Conservation (phyloP, 2,797 vertebrate genomes). For the Rousettus madagascariensis region DNA sequence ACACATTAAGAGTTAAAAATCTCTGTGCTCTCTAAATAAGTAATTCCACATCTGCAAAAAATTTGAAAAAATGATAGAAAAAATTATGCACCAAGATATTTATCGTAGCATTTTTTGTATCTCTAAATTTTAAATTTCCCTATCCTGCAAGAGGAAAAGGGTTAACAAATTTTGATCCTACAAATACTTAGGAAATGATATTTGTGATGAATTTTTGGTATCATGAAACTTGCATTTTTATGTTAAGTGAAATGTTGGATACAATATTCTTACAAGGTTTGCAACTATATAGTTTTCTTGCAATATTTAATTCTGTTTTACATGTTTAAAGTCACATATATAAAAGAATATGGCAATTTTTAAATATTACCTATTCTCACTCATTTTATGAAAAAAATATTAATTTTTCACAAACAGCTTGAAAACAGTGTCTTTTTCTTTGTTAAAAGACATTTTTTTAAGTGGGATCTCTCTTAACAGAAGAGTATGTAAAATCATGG, state of each 20-base stretch:
- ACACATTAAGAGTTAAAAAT: slow-evolving; percentile 1
- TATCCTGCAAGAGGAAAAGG: not conserved
- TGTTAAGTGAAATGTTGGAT: not conserved
- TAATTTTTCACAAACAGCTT: not conserved
- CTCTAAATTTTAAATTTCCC: slow-evolving; percentile 25
- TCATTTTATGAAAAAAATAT: not conserved
- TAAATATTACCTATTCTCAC: not conserved
- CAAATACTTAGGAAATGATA: not conserved
- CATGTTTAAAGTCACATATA: not conserved
- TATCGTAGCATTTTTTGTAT: slow-evolving; percentile 15
- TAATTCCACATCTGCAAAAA: slow-evolving; percentile 45
- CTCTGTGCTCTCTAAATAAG: not conserved
- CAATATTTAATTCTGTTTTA: not conserved
- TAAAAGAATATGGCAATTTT: not conserved
- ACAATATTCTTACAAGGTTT: not conserved
- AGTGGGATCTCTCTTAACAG: not conserved
- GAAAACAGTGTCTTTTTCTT: not conserved
- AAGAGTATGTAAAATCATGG: not conserved
- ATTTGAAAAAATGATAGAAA: slow-evolving; percentile 21
- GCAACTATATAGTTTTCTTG: not conserved
- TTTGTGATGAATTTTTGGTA: not conserved
- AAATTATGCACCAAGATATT: slow-evolving; percentile 12
- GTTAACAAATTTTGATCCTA: slow-evolving; percentile 3
- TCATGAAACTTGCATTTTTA: not conserved
- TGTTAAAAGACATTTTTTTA: not conserved